Evolutionary conservation across 2,888 invertebrate genomes (phyloP).

Genomic region (Endotricha flammealis): DNA sequence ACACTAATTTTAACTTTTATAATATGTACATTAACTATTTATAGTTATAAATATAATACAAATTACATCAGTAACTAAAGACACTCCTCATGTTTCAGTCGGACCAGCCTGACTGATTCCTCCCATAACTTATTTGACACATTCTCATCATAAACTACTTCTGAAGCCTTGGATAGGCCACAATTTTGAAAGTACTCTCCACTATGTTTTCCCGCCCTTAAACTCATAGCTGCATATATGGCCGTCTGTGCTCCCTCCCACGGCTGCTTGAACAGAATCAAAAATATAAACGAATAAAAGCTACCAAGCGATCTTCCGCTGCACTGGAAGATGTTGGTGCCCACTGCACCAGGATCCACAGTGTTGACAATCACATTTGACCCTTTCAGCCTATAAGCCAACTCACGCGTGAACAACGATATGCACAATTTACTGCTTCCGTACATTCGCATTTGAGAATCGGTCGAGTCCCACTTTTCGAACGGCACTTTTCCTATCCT

Average conservation of each 20-base stretch:
- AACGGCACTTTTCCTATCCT: slow-evolving; percentile 82
- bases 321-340: slow-evolving; percentile 84
- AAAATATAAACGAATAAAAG: slow-evolving; percentile 80
- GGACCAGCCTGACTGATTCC: slow-evolving; percentile 82
- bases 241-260: slow-evolving; percentile 90
- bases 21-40: no score
- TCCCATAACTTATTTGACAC: slow-evolving; percentile 89
- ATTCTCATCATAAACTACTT: slow-evolving; percentile 80
- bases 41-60: no score
- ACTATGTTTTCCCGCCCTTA: slow-evolving; percentile 80
- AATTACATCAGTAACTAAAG: no score
- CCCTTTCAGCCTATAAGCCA: slow-evolving; percentile 80
- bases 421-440: slow-evolving; percentile 84
- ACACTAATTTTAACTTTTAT: no score
- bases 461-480: slow-evolving; percentile 81
- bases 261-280: slow-evolving; percentile 84
- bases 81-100: slow-evolving; percentile 79
- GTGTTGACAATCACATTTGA: slow-evolving; percentile 86
- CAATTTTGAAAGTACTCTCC: slow-evolving; percentile 91
- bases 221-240: slow-evolving; percentile 84
- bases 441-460: slow-evolving; percentile 71
- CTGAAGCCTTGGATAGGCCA: slow-evolving; percentile 75
- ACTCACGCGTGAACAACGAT: slow-evolving; percentile 84
- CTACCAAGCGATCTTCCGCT: slow-evolving; percentile 60
- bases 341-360: slow-evolving; percentile 91